phyloP scores from a whole-genome alignment of 2,113 vertebrate species.

The Microcebus lehilahytsara region DNA sequence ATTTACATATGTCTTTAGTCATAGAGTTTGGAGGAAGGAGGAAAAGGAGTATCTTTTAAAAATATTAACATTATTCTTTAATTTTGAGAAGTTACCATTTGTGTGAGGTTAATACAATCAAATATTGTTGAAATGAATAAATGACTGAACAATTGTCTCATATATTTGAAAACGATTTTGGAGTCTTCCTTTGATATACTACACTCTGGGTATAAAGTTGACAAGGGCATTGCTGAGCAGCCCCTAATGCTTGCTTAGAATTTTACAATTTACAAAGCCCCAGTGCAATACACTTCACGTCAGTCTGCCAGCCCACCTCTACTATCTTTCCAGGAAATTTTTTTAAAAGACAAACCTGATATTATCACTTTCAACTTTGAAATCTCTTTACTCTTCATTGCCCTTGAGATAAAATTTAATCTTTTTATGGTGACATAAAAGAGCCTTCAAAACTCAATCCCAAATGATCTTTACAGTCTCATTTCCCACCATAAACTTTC shows the following conservation, averaged over 20 bases:
- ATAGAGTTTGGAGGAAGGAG: not conserved
- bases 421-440: slow-evolving; percentile 1
- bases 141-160: not conserved
- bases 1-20: not conserved
- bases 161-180: not conserved
- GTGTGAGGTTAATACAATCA: not conserved
- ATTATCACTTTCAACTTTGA: not conserved
- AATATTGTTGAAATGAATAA: not conserved
- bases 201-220: not conserved
- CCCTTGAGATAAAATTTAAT: not conserved
- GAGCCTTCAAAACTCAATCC: not conserved
- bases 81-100: not conserved
- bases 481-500: not conserved
- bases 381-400: not conserved
- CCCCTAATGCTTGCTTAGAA: not conserved
- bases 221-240: not conserved
- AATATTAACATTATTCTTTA: not conserved
- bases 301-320: not conserved
- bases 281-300: not conserved
- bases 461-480: not conserved
- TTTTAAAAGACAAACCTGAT: not conserved
- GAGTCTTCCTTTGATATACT: not conserved
- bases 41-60: not conserved
- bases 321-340: not conserved
- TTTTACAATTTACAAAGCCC: not conserved